These are phyloP conservation scores for Thermophis baileyi DNA, from an alignment of 2,113 vertebrate genomes.

Conservation along the genomic window DNA sequence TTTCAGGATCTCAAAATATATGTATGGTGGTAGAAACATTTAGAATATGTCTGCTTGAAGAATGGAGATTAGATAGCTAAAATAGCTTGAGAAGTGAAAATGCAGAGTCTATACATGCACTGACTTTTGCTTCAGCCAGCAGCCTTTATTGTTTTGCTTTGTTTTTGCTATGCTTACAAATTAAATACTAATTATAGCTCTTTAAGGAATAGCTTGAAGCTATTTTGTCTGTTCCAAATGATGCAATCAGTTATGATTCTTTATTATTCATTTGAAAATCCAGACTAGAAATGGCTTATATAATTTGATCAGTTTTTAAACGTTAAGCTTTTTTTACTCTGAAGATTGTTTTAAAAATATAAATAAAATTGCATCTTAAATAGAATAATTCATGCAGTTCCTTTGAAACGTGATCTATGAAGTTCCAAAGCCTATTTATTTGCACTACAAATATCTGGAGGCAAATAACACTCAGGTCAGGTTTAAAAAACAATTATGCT, in stretches of 20 bases:
- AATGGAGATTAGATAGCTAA: background rate
- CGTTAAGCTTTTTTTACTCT: background rate
- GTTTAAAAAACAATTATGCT: background rate
- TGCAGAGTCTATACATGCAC: conserved; percentile 5
- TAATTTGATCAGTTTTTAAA: background rate
- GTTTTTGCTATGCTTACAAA: conserved; percentile 41
- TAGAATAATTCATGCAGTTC: background rate
- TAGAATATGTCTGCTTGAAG: background rate
- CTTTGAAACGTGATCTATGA: background rate
- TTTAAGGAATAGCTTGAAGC: conserved; percentile 47
- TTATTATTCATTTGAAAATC: accelerated
- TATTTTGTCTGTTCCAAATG: conserved; percentile 44
- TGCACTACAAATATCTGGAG: background rate
- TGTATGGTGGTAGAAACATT: background rate
- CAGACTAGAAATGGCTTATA: background rate
- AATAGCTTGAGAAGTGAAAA: conserved; percentile 26
- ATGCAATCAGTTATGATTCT: conserved; percentile 9
- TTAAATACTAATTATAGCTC: conserved; percentile 55
- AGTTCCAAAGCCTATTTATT: background rate
- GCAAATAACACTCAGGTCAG: background rate
- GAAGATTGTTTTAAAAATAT: background rate
- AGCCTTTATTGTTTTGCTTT: background rate
- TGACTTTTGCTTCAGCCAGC: conserved; percentile 46
- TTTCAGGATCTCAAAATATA: background rate
- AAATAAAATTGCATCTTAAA: conserved; percentile 1